These are phyloP conservation scores for Cranoglanis bouderius DNA, from an alignment of 2,113 vertebrate species.

Conservation along the genomic window DNA sequence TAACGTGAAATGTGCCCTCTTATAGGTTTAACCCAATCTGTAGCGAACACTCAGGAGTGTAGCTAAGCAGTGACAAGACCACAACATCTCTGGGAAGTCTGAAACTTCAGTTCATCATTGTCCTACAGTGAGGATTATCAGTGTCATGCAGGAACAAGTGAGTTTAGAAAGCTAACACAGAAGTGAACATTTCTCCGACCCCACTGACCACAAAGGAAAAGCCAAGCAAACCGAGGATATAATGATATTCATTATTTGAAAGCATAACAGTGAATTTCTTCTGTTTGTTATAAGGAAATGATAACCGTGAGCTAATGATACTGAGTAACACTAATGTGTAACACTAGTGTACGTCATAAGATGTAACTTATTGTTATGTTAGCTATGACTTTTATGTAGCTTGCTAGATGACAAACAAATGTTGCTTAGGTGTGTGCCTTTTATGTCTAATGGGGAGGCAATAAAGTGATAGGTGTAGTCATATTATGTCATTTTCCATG, in stretches of 20 bases:
- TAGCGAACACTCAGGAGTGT: not conserved
- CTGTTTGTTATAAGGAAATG: not conserved
- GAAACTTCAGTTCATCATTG: not conserved
- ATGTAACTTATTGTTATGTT: not conserved
- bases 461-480: not conserved
- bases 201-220: not conserved
- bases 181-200: not conserved
- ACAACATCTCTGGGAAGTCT: not conserved
- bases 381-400: not conserved
- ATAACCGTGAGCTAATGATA: not conserved
- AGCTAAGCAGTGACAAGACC: not conserved
- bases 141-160: not conserved
- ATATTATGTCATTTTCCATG: not conserved
- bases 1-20: not conserved
- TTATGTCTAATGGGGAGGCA: not conserved
- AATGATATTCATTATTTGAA: not conserved
- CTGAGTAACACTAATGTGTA: not conserved
- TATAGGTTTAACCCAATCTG: not conserved
- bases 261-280: not conserved
- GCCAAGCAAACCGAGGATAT: not conserved
- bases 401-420: not conserved
- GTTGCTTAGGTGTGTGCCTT: not conserved
- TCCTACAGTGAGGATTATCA: not conserved
- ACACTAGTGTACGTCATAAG: not conserved
- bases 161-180: not conserved